Evolutionary conservation across 2,113 vertebrate genomes (phyloP).

Genomic region (Limanda limanda): DNA sequence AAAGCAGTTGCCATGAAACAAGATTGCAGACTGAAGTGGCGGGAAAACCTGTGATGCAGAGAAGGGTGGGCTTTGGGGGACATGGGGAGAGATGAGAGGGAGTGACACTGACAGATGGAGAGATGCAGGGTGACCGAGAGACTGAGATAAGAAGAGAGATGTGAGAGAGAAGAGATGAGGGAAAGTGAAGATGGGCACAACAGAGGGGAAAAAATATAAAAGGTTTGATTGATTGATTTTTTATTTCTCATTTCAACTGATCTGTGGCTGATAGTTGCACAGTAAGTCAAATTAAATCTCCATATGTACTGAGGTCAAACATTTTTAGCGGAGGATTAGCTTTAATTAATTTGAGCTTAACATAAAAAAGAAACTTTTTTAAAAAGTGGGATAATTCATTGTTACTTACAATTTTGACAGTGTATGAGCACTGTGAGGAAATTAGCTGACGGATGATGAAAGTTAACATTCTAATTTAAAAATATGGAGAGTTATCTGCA

Average conservation of each 20-base stretch:
- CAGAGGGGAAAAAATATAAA: not conserved
- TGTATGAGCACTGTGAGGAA: too few relatives aligned
- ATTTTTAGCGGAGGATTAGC: not conserved
- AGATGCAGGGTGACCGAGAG: not conserved
- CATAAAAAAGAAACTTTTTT: too few relatives aligned
- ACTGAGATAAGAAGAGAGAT: not conserved
- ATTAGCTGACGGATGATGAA: too few relatives aligned
- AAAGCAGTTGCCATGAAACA: slow-evolving; percentile 71
- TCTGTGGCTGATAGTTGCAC: too few relatives aligned
- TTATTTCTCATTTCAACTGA: too few relatives aligned
- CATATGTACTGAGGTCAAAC: too few relatives aligned
- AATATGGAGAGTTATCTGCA: too few relatives aligned
- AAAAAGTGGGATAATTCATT: too few relatives aligned
- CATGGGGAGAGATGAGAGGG: not conserved
- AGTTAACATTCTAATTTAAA: too few relatives aligned
- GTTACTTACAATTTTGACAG: too few relatives aligned
- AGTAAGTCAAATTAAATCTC: too few relatives aligned
- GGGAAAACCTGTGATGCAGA: slow-evolving; percentile 64
- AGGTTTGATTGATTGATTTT: not conserved
- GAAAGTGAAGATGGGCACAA: not conserved
- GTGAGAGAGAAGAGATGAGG: not conserved
- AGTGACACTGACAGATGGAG: slow-evolving; percentile 36
- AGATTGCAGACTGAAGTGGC: slow-evolving; percentile 65
- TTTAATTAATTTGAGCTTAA: too few relatives aligned
- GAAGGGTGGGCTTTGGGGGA: not conserved